Base-by-base conservation (phyloP, 1,140 invertebrate species). In the Scaptomyza graminum region DNA sequence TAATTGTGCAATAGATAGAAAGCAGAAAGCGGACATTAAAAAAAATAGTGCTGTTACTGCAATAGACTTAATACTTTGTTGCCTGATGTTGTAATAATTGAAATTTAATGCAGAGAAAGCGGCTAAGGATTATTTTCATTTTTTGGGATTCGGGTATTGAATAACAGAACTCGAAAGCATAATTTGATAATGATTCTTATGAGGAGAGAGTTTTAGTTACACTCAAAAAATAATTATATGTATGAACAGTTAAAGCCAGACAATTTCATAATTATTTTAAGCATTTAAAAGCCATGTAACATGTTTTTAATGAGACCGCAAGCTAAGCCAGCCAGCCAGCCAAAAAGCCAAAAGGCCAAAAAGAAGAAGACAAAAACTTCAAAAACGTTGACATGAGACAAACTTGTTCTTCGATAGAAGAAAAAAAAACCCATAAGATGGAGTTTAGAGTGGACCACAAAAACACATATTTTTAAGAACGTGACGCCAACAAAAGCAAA, bases 1-100 rank as follows among this genome's bases (percentile, higher is more conserved):
- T 85, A 85, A 85, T 85, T 85, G 81, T 85, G 81, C 76, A 87
- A 87, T 85, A 81, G 87, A 87, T 85, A 87, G 81, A 85, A 85
- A 85, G 81, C 80, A 50, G 74, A 76, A 80, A 68, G 71, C 75
- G 50, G 62, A 37, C 60, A 74, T 64, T 13, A 44, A 50, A 54
- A 46, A 43, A 31, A 31, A 31, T 46, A 72, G 46, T 18, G 41
- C 28, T 37, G 43, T 39, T 49, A 49, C 60, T 52, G 31, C 37
- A 41, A 41, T 34, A 39, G 52, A 34, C 46, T 34, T 56, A 50
- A 41, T 46, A 37, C 43, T 15, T 50, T 13, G 31, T 22, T n/a
- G 39, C 56, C 37, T 76, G 43, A 72, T 85, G 82, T 78, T 74
- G 82, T 85, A 87, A 85, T 87, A 82, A 85, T 87, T 82, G 82